Percentiles rank a stretch among this genome's conserved stretches.
phyloP scores from a whole-genome alignment of 2,113 vertebrate species.

The Barbus barbus region DNA sequence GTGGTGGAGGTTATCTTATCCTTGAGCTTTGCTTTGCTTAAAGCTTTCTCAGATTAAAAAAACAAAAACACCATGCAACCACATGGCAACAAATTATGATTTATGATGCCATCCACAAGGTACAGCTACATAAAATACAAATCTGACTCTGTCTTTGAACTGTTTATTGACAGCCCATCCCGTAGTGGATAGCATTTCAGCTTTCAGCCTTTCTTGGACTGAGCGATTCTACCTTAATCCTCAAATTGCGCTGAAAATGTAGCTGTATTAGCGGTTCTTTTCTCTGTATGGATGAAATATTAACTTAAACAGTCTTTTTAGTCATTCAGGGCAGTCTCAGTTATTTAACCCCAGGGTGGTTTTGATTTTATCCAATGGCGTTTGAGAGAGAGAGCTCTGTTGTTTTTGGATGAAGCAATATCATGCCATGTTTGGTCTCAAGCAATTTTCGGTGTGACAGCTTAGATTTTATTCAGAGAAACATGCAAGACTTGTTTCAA shows the following conservation, averaged over 20 bases:
- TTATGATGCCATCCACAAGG: constrained; percentile 46
- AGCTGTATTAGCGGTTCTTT: constrained; percentile 19
- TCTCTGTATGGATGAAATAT: constrained; percentile 24
- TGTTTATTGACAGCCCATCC: constrained; percentile 13
- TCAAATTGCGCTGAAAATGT: constrained; percentile 42
- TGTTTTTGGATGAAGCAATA: constrained; percentile 14
- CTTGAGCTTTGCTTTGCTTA: constrained; percentile 50
- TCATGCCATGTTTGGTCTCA: constrained; percentile 17
- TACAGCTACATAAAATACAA: constrained; percentile 40
- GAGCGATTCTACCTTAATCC: constrained; percentile 47
- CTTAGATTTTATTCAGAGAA: constrained; percentile 40
- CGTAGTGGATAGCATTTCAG: constrained; percentile 20
- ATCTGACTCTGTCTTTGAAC: not conserved
- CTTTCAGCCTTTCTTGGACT: constrained; percentile 25
- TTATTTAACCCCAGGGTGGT: constrained; percentile 43
- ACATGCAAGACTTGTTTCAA: constrained; percentile 33
- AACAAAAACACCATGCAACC: constrained; percentile 50
- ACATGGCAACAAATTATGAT: constrained; percentile 45
- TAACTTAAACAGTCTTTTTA: constrained; percentile 35
- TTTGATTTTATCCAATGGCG: constrained; percentile 35
- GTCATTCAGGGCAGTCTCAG: constrained; percentile 25
- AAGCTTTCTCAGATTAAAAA: constrained; percentile 54
- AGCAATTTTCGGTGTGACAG: constrained; percentile 28
- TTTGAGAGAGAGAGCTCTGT: constrained; percentile 12
- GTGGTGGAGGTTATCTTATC: constrained; percentile 55